These are phyloP conservation scores for Characodon lateralis DNA, from an alignment of 2,797 vertebrate genomes.

Conservation along the genomic window DNA sequence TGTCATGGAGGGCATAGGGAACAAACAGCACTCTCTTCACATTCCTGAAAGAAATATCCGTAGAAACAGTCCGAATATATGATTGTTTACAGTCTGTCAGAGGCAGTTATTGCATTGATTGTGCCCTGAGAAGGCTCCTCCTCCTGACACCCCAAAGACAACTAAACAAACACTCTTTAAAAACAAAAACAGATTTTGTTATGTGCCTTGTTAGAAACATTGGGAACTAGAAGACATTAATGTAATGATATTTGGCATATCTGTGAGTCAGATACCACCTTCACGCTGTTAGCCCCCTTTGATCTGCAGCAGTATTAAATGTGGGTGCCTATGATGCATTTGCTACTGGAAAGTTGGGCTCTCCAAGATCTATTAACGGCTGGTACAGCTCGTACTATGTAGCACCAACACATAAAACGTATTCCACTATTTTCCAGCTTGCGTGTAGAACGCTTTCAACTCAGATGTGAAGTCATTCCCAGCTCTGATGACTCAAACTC, in stretches of 20 bases:
- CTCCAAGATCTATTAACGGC: neutral
- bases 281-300: neutral
- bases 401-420: neutral
- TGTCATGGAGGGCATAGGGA: slow-evolving; percentile 87
- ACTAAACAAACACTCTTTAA: neutral
- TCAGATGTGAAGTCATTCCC: neutral
- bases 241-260: neutral
- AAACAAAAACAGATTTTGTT: neutral
- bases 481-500: neutral
- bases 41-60: slow-evolving; percentile 63
- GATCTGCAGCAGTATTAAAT: neutral
- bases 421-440: neutral
- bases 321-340: neutral
- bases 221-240: neutral
- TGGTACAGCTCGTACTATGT: neutral
- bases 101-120: neutral
- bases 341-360: neutral
- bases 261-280: neutral
- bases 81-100: neutral
- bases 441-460: no score
- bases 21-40: slow-evolving; percentile 86
- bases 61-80: neutral
- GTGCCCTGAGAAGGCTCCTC: neutral
- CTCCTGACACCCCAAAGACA: neutral
- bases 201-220: neutral